These are phyloP conservation scores for Ectemnius lituratus DNA, from an alignment of 2,888 invertebrate species.

Conservation along the genomic window DNA sequence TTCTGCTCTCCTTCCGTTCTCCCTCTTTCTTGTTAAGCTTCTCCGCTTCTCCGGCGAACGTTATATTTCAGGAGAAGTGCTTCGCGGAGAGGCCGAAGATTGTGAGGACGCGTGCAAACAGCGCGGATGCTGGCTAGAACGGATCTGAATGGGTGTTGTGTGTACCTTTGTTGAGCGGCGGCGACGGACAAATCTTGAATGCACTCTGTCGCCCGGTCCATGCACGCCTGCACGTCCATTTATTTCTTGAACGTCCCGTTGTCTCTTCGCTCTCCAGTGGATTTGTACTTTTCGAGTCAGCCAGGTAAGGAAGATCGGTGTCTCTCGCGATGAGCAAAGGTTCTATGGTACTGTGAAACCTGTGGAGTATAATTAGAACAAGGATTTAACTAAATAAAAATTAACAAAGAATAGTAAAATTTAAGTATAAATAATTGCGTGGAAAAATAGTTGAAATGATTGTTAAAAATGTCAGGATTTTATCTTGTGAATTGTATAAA, in stretches of 20 bases:
- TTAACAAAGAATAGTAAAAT: too few relatives aligned
- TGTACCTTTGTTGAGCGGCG: constrained; percentile 46
- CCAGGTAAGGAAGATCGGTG: not conserved
- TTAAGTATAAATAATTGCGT: too few relatives aligned
- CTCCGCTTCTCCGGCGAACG: not conserved
- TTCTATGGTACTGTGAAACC: too few relatives aligned
- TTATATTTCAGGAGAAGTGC: not conserved
- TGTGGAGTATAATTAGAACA: too few relatives aligned
- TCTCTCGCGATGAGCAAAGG: too few relatives aligned
- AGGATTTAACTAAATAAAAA: too few relatives aligned
- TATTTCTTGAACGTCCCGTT: constrained; percentile 1
- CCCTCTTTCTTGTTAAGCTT: not conserved
- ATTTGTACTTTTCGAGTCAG: not conserved
- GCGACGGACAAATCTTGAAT: constrained; percentile 47
- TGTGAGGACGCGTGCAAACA: constrained; percentile 48
- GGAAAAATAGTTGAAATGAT: too few relatives aligned
- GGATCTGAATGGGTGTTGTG: constrained; percentile 42
- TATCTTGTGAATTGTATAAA: too few relatives aligned
- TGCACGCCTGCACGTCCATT: constrained; percentile 27
- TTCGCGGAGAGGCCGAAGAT: constrained; percentile 30
- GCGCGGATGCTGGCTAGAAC: constrained; percentile 42
- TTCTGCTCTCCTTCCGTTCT: not conserved
- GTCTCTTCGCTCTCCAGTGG: not conserved
- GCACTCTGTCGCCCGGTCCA: constrained; percentile 35
- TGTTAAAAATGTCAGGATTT: too few relatives aligned